Base-by-base conservation (phyloP, 2,888 invertebrate genomes). In the Sarcophaga variegata region DNA sequence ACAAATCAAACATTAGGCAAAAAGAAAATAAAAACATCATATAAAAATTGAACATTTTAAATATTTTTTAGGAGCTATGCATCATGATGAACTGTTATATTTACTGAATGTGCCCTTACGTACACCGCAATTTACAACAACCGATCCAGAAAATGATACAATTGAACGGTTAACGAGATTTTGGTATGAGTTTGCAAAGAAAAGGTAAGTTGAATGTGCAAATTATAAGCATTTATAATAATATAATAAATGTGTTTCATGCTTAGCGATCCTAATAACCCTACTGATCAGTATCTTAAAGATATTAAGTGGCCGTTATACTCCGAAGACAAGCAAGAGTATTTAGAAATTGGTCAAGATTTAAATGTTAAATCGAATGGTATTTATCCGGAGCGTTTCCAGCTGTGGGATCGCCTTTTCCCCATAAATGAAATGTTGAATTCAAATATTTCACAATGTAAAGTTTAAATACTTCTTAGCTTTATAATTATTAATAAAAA, bases 51-150 rank as follows among this genome's bases (percentile, higher is more conserved):
- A 1, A 37, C 2, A 37, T 3, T 37, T 8, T 37, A 37, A 37
- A 37, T 37, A 10, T 54, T 62, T 49, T 76, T 81, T 88, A 94
- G 94, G 94, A 8, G 93, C 94, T 4, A 92, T 91, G 2, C 94
- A 94, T 88, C 93, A 94, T 60, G 94, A 94, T 85, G 94, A 94
- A 83, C 89, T 94, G 2, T 89, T 94, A 62, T 94, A 94, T 85
- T 79, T 94, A n/a, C 93, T 94, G 63, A 89, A 90, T 60, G 89
- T 90, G 0, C 89, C 90, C 0, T 88, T 90, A 45, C 77, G 92
- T 22, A 88, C 91, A 2, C 94, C 94, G 0, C 90, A 90, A n/a
- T 92, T 94, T 14, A 91, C 91, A 1, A 83, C 83, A 6, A 90
- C 86, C 1, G 93, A 93, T 76, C 93, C 94, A 0, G 94, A 94